A percentile compares a stretch with the other conserved stretches of the same genome.
phyloP scores from a whole-genome alignment of 2,113 vertebrate genomes.

The Zootoca vivipara region DNA sequence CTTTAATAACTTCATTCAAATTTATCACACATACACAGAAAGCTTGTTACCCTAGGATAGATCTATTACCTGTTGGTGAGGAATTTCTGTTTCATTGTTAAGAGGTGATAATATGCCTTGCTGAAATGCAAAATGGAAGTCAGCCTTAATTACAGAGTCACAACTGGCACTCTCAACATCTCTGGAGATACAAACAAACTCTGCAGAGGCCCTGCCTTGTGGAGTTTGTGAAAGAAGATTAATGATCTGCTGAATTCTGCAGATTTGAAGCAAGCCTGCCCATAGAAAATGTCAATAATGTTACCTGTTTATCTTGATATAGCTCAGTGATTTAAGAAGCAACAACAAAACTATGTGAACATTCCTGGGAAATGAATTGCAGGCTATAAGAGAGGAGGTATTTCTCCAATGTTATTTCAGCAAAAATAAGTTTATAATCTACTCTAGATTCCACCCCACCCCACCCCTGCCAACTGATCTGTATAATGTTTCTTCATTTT shows the following conservation, averaged over 20 bases:
- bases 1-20: not conserved
- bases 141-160: slow-evolving; percentile 12
- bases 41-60: not conserved
- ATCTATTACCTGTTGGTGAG: not conserved
- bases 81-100: not conserved
- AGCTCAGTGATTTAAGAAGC: slow-evolving; percentile 9
- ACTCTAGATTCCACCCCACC: not conserved
- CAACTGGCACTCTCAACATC: not conserved
- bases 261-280: slow-evolving; percentile 11
- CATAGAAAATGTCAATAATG: slow-evolving; percentile 19
- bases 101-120: not conserved
- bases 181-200: slow-evolving; percentile 2
- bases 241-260: slow-evolving; percentile 3
- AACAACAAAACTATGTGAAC: not conserved
- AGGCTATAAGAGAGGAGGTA: not conserved
- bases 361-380: slow-evolving; percentile 5
- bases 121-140: slow-evolving; percentile 13
- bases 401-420: not conserved
- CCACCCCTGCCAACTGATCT: not conserved
- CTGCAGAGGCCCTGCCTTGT: slow-evolving; percentile 9
- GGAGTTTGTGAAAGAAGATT: slow-evolving; percentile 16
- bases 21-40: not conserved
- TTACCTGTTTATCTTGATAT: slow-evolving; percentile 6
- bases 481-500: not conserved
- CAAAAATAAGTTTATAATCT: not conserved